A percentile compares a stretch with the other conserved stretches of the same genome.
Evolutionary conservation across 2,888 invertebrate genomes (phyloP).

Genomic region (Ceramica pisi): DNA sequence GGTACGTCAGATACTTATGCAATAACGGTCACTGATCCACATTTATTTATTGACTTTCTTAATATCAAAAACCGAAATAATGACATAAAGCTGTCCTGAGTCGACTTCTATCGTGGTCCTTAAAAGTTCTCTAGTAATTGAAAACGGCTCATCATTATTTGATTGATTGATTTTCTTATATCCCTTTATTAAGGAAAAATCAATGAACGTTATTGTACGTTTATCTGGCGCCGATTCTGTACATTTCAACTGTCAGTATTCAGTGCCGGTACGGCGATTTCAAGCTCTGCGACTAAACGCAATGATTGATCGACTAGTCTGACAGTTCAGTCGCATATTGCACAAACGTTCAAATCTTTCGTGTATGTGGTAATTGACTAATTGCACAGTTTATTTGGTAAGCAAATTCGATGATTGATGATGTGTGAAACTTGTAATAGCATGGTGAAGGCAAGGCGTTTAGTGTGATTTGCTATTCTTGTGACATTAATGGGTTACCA

Average conservation of each 20-base stretch:
- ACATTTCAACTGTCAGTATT: background rate
- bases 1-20: too few relatives aligned
- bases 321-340: slow-evolving; percentile 44
- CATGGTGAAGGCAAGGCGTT: slow-evolving; percentile 39
- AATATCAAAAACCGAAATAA: too few relatives aligned
- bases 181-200: too few relatives aligned
- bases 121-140: too few relatives aligned
- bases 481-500: slow-evolving; percentile 17
- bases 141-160: too few relatives aligned
- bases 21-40: too few relatives aligned
- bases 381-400: slow-evolving; percentile 51
- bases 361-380: slow-evolving; percentile 52
- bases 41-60: too few relatives aligned
- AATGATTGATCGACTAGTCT: slow-evolving; percentile 58
- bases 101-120: too few relatives aligned
- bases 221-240: too few relatives aligned
- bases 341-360: slow-evolving; percentile 46
- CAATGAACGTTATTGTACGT: too few relatives aligned
- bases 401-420: slow-evolving; percentile 55
- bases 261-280: background rate
- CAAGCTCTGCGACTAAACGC: slow-evolving; percentile 31
- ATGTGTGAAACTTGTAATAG: slow-evolving; percentile 33
- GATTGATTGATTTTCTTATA: too few relatives aligned
- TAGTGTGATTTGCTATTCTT: slow-evolving; percentile 25
- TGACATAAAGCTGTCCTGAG: too few relatives aligned